These are phyloP conservation scores for Hymenochirus boettgeri DNA, from an alignment of 2,113 vertebrate species.

Conservation along the genomic window DNA sequence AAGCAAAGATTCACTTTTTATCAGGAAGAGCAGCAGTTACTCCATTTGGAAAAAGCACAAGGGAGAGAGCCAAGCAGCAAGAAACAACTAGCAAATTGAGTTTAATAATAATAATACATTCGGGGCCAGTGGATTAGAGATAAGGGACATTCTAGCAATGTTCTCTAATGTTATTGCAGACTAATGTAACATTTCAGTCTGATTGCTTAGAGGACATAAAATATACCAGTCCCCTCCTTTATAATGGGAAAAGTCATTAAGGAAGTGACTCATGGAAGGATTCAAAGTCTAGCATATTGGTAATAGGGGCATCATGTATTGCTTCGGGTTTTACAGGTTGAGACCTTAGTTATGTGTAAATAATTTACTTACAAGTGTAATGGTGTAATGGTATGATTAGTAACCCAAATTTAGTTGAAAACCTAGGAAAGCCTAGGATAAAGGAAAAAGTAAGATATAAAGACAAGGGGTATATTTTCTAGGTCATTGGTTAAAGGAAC, in stretches of 20 bases:
- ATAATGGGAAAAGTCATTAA: background rate
- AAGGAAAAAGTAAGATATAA: no score
- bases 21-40: background rate
- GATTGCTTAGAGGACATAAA: background rate
- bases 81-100: background rate
- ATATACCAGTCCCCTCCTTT: background rate
- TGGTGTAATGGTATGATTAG: no score
- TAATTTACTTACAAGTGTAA: no score
- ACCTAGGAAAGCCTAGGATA: no score
- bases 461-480: no score
- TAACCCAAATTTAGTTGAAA: no score
- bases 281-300: background rate
- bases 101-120: conserved; percentile 1
- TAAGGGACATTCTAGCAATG: background rate
- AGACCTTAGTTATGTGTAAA: no score
- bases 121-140: background rate
- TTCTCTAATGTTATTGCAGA: conserved; percentile 1
- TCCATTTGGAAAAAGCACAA: background rate
- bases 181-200: background rate
- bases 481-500: no score
- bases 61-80: background rate
- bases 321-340: background rate
- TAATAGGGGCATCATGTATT: background rate
- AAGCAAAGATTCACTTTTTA: conserved; percentile 3
- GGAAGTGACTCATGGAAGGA: background rate